Evolutionary conservation across 23 tunicate genomes (phyloP).

Genomic region (Trididemnum nubilum): DNA sequence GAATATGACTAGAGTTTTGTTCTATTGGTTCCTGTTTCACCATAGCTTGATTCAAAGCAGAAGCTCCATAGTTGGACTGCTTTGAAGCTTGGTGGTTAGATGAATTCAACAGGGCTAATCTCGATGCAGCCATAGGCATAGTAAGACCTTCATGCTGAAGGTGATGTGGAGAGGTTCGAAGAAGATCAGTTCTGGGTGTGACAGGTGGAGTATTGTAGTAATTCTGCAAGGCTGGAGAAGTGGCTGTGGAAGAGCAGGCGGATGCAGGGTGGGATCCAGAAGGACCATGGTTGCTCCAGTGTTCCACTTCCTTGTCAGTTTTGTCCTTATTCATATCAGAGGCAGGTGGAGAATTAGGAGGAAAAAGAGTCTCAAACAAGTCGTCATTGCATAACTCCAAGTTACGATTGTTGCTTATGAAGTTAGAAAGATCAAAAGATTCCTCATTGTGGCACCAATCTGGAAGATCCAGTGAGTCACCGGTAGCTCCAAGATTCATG

Average conservation of each 20-base stretch:
- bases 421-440: slow-evolving; percentile 79
- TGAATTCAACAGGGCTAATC: slow-evolving; percentile 25
- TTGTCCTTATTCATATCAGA: slow-evolving; percentile 31
- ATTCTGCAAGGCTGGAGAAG: slow-evolving; percentile 77
- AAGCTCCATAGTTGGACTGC: background rate
- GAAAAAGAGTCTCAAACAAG: slow-evolving; percentile 70
- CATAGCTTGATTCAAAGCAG: background rate
- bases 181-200: slow-evolving; percentile 56
- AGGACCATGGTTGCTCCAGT: slow-evolving; percentile 22
- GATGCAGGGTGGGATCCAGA: slow-evolving; percentile 24
- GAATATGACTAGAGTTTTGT: background rate
- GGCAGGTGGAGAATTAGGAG: slow-evolving; percentile 41
- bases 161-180: slow-evolving; percentile 49
- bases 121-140: slow-evolving; percentile 42
- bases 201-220: slow-evolving; percentile 90
- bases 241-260: slow-evolving; percentile 91
- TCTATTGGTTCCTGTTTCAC: background rate
- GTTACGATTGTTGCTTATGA: slow-evolving; percentile 49
- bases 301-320: slow-evolving; percentile 32
- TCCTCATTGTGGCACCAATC: slow-evolving; percentile 90
- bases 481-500: slow-evolving; percentile 36
- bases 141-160: slow-evolving; percentile 58
- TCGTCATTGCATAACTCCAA: slow-evolving; percentile 86
- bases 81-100: background rate
- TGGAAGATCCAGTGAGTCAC: slow-evolving; percentile 29